These are phyloP conservation scores for Lepidurus packardi DNA, from an alignment of 1,140 invertebrate species.

Conservation along the genomic window DNA sequence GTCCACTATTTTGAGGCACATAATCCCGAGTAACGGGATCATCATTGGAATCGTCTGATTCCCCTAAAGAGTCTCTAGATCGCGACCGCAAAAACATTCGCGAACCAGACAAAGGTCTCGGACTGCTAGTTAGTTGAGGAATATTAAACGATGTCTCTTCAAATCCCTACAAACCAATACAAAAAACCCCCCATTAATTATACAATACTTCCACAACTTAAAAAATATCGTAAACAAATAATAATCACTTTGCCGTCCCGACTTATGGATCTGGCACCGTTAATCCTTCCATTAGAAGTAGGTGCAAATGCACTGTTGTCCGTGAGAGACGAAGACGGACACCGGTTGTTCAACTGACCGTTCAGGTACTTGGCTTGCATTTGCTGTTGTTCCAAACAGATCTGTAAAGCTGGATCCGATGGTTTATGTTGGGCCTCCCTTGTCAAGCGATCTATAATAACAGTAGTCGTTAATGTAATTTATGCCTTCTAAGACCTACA, in stretches of 20 bases:
- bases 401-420: neutral
- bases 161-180: neutral
- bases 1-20: neutral
- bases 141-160: constrained; percentile 9
- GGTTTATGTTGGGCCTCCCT: neutral
- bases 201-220: neutral
- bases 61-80: constrained; percentile 9
- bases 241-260: no score
- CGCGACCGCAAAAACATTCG: neutral
- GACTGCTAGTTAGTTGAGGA: neutral
- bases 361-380: neutral
- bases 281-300: neutral
- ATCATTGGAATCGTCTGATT: neutral
- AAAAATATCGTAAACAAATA: no score
- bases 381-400: neutral
- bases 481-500: neutral
- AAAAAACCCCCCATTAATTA: neutral
- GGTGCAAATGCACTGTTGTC: neutral
- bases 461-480: neutral
- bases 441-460: neutral
- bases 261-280: neutral
- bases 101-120: neutral
- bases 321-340: neutral
- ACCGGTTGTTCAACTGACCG: neutral
- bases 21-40: neutral